These are phyloP conservation scores for Eupithecia subumbrata DNA, from an alignment of 2,888 invertebrate species.

Conservation along the genomic window DNA sequence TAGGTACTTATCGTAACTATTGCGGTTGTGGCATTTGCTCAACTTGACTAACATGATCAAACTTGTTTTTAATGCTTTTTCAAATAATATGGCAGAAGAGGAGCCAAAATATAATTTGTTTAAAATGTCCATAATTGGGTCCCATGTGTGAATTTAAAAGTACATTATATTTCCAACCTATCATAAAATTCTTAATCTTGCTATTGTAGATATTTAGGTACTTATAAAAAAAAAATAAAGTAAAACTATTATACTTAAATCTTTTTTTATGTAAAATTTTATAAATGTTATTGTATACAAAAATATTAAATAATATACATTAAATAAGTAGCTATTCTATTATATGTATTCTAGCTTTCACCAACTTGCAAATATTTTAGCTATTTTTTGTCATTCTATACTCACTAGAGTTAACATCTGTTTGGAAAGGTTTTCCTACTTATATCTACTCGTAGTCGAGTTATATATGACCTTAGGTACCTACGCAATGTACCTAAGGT, in stretches of 20 bases:
- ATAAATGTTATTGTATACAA: conserved; percentile 15
- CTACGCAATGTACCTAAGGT: neutral
- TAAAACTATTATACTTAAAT: neutral
- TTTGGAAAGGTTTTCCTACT: neutral
- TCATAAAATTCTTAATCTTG: neutral
- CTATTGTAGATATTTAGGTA: neutral
- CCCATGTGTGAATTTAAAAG: neutral
- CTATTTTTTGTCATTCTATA: neutral
- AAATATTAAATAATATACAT: neutral
- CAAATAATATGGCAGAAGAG: neutral
- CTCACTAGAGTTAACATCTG: neutral
- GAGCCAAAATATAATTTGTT: neutral
- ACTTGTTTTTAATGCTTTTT: neutral
- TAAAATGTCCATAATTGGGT: neutral
- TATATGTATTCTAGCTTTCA: too few species aligned
- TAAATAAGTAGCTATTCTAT: neutral
- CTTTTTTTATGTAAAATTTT: neutral
- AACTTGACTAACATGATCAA: neutral
- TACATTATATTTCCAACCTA: neutral
- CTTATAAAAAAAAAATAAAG: neutral
- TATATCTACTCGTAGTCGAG: neutral
- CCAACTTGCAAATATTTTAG: neutral
- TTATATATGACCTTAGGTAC: neutral
- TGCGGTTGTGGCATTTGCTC: conserved; percentile 18
- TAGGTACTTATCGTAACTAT: neutral